phyloP scores from a whole-genome alignment of 53 echinoderm and acorn worm species.

The Zoroaster sp. region DNA sequence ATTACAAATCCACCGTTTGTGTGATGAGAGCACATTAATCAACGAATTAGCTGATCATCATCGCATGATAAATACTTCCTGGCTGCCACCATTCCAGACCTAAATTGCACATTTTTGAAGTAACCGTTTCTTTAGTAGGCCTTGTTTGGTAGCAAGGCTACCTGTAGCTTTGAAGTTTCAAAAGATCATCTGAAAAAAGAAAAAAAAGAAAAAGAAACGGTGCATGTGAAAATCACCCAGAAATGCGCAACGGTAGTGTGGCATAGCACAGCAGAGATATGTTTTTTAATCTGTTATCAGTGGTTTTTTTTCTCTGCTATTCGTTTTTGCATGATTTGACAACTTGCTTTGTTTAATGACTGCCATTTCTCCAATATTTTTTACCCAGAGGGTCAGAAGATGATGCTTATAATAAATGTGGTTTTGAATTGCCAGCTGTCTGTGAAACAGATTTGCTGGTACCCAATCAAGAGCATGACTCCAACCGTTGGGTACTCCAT shows the following conservation, averaged over 20 bases:
- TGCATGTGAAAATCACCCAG: slow-evolving; percentile 13
- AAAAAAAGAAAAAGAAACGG: background rate
- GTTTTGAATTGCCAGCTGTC: too few relatives aligned
- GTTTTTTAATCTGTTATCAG: background rate
- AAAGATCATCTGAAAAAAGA: background rate
- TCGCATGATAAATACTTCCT: slow-evolving; percentile 34
- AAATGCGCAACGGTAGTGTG: slow-evolving; percentile 47
- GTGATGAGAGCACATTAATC: background rate
- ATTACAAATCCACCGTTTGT: slow-evolving; percentile 23
- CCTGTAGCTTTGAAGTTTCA: background rate
- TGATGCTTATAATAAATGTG: too few relatives aligned
- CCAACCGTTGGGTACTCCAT: too few relatives aligned
- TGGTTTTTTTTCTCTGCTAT: background rate
- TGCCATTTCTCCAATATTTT: too few relatives aligned
- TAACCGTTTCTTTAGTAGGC: background rate
- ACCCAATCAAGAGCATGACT: too few relatives aligned
- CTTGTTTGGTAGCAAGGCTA: slow-evolving; percentile 5
- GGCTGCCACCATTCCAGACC: slow-evolving; percentile 9
- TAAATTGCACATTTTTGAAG: slow-evolving; percentile 31
- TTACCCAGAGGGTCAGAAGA: too few relatives aligned
- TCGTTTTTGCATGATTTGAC: slow-evolving; percentile 12
- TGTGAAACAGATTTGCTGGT: too few relatives aligned
- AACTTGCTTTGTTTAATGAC: too few relatives aligned
- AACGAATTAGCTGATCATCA: background rate
- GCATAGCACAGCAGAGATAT: slow-evolving; percentile 2